Evolutionary conservation across 2,797 vertebrate species (phyloP).

Genomic region (Lepidocolaptes lacrymiger): DNA sequence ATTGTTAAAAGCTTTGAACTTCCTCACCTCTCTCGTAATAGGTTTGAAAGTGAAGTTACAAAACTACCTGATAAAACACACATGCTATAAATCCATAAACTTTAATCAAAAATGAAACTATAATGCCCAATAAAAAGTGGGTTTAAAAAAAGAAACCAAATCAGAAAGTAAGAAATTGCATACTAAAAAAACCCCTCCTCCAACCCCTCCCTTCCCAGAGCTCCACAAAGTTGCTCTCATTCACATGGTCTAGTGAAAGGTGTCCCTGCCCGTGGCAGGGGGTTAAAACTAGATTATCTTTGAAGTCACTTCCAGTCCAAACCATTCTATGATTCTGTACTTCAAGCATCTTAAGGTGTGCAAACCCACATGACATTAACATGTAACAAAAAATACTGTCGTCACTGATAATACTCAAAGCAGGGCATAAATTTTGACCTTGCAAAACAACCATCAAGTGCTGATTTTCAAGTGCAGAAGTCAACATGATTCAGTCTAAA

Average conservation of each 20-base stretch:
- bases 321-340: not conserved
- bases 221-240: not conserved
- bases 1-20: not conserved
- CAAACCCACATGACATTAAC: not conserved
- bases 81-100: not conserved
- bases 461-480: not conserved
- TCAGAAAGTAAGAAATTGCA: not conserved
- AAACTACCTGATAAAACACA: not conserved
- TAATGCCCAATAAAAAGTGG: not conserved
- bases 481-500: not conserved
- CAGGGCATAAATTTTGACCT: not conserved
- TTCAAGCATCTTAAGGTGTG: not conserved
- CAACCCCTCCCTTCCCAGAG: rapidly evolving
- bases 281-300: not conserved
- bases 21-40: not conserved
- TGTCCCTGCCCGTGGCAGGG: not conserved
- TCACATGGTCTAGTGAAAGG: not conserved
- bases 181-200: not conserved
- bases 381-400: not conserved
- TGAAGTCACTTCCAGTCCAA: not conserved
- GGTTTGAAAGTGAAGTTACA: not conserved
- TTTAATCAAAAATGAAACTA: not conserved
- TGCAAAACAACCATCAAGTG: not conserved
- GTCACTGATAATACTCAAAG: not conserved
- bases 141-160: not conserved